Conservation (phyloP, 2,113 vertebrate genomes). For the Lagopus leucura region DNA sequence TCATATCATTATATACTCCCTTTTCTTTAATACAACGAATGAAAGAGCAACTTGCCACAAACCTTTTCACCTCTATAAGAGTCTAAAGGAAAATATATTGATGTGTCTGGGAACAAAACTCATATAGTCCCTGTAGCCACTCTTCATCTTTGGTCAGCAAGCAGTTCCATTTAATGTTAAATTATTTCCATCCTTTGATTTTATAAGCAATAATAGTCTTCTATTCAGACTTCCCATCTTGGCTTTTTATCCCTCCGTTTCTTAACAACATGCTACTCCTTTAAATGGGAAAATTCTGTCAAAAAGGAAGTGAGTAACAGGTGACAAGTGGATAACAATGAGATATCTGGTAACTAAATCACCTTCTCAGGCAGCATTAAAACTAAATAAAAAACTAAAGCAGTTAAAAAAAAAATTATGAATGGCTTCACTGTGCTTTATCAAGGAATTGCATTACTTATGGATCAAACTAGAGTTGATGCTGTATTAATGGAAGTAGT, state of each 20-base stretch:
- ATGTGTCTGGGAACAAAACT: neutral
- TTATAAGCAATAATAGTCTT: neutral
- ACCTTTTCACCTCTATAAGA: neutral
- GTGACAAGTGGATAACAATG: neutral
- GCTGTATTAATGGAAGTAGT: neutral
- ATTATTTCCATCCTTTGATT: neutral
- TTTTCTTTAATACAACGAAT: neutral
- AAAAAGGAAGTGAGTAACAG: neutral
- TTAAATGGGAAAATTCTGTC: neutral
- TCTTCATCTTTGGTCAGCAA: neutral
- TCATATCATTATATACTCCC: fast-evolving
- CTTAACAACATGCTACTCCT: neutral
- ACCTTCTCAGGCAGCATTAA: neutral
- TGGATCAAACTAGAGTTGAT: neutral
- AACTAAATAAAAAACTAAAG: too few species aligned
- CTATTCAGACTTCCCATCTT: too few species aligned
- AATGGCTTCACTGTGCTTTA: fast-evolving
- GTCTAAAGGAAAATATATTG: neutral
- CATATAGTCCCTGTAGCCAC: neutral
- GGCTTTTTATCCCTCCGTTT: neutral
- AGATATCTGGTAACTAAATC: neutral
- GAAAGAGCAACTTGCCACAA: neutral
- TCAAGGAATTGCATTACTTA: neutral
- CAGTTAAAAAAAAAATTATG: neutral
- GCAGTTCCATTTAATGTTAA: fast-evolving